Base-by-base conservation (phyloP, 1,140 invertebrate species). In the Papilio polytes region DNA sequence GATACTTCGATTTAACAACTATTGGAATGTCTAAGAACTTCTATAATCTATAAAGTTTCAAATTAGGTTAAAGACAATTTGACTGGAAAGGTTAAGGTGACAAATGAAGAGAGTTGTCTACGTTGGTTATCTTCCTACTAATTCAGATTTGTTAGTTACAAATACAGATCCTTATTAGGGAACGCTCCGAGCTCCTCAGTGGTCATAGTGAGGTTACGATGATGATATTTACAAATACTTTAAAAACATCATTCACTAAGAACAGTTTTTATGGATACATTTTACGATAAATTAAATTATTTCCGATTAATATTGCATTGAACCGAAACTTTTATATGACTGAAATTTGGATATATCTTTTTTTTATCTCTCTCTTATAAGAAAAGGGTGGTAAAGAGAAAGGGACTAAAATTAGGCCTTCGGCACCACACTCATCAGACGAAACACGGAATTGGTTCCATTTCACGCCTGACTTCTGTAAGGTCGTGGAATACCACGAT, bases 61-160 rank as follows among this genome's bases (percentile, higher is more conserved):
- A 78, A 78, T 78, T 78, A 66, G n/a, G 20, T 78, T 44, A 78
- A 78, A 78, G 36, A 20, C 41, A 78, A 78, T 66, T 66, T 22
- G 20, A 78, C 20, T 66, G 22, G 66, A 20, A 46, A 41, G 36
- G 76, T 66, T 36, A 26, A 78, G 41, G 44, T 66, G 36, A 78
- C 41, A 78, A 78, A 66, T 78, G 44, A 66, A 44, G 9, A 20
- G n/a, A 66, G 48, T 44, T 66, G 12, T 63, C 56, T 26, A 44
- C 36, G 41, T 22, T 4, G 1, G 31, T 20, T 46, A 41, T 41
- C 7, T 36, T 36, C 31, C 31, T 41, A 8, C 6, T 41, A 41
- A 41, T 41, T 41, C 41, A 44, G n/a, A 63, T 78, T 22, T 78
- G 18, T 8, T 41, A 41, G 22, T 3, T 22, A 26, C 8, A 63